Evolutionary conservation across 2,888 invertebrate genomes (phyloP).

Genomic region (Drosophila niveifrons): DNA sequence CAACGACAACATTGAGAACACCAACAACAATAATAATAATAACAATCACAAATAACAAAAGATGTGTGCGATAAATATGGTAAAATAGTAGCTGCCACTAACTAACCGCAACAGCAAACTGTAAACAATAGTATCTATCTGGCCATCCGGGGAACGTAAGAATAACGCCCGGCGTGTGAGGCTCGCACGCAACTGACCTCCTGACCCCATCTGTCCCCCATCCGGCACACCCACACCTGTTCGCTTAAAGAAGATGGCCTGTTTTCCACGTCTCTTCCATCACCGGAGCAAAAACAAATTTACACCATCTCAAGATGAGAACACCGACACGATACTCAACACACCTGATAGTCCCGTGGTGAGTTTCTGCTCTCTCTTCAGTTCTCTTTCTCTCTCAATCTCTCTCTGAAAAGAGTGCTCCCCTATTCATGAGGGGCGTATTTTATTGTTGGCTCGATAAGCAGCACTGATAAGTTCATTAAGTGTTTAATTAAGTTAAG

Average conservation of each 20-base stretch:
- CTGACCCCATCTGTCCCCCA: conserved; percentile 1
- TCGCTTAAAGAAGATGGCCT: conserved; percentile 68
- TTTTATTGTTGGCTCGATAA: conserved; percentile 46
- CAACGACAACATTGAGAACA: not conserved
- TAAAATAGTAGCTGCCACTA: conserved; percentile 48
- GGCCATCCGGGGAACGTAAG: conserved; percentile 11
- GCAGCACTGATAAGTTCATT: conserved; percentile 68
- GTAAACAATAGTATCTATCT: conserved; percentile 35
- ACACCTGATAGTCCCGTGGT: conserved; percentile 80
- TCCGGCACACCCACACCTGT: not conserved
- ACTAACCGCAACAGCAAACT: conserved; percentile 34
- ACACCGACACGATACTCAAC: conserved; percentile 81
- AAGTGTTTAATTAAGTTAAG: conserved; percentile 78
- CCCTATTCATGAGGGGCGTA: conserved; percentile 11
- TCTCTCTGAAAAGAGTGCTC: not conserved
- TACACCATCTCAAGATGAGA: conserved; percentile 78
- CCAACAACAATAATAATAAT: conserved; percentile 14
- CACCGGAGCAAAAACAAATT: conserved; percentile 80
- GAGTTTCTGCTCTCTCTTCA: conserved; percentile 58
- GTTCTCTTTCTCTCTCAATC: not conserved
- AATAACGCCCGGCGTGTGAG: conserved; percentile 25
- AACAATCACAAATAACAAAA: conserved; percentile 37
- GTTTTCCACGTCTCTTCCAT: conserved; percentile 80
- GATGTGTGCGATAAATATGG: conserved; percentile 67
- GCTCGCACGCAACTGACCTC: conserved; percentile 30